These are phyloP conservation scores for Agapornis canus DNA, from an alignment of 2,797 vertebrate species.

Conservation along the genomic window DNA sequence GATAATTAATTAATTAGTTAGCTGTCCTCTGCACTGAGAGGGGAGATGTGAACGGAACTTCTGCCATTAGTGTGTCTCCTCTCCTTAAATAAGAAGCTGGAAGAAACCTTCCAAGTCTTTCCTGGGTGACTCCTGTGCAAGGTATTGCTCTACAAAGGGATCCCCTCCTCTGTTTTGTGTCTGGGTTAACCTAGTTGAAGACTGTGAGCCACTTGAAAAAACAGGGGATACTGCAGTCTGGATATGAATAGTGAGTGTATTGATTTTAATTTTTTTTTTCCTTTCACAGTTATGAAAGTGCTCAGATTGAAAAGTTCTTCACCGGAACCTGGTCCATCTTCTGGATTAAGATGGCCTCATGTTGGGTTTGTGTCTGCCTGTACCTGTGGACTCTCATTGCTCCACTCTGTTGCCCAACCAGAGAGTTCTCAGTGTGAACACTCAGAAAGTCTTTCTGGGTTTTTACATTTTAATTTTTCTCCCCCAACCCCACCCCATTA, in stretches of 20 bases:
- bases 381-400: slow-evolving; percentile 90
- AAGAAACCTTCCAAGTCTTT: neutral
- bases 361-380: slow-evolving; percentile 91
- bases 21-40: neutral
- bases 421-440: slow-evolving; percentile 86
- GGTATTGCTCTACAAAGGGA: neutral
- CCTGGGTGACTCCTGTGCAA: neutral
- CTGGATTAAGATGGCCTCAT: slow-evolving; percentile 97
- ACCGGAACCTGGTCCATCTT: slow-evolving; percentile 91
- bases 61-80: neutral
- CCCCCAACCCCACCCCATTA: neutral
- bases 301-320: slow-evolving; percentile 91
- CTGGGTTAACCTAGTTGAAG: neutral
- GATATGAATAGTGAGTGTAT: neutral
- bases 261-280: neutral
- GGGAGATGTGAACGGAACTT: neutral
- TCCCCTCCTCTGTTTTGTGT: neutral
- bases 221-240: neutral
- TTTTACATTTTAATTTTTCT: neutral
- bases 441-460: neutral
- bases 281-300: slow-evolving; percentile 84
- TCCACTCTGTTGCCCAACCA: slow-evolving; percentile 89
- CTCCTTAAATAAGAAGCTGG: neutral
- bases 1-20: neutral
- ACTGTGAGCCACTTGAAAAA: neutral